phyloP scores from a whole-genome alignment of 2,113 vertebrate genomes.

The Sprattus sprattus region DNA sequence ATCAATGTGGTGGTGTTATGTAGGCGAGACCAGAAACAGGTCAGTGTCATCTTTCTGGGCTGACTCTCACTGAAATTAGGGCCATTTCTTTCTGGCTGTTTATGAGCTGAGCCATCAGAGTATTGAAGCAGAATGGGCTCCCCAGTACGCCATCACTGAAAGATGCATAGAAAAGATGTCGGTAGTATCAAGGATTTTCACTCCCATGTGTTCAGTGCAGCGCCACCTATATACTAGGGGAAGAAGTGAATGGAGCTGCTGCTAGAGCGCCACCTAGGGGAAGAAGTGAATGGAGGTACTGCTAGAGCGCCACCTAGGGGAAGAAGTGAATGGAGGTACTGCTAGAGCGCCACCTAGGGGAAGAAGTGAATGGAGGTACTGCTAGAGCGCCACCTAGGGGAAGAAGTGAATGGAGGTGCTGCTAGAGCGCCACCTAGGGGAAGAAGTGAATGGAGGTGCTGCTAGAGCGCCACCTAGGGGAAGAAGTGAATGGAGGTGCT shows the following conservation, averaged over 20 bases:
- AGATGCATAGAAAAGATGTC: neutral
- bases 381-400: too few relatives aligned
- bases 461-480: too few relatives aligned
- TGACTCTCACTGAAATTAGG: neutral
- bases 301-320: too few relatives aligned
- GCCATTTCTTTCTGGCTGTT: neutral
- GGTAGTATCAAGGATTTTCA: neutral
- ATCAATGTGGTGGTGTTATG: neutral
- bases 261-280: too few relatives aligned
- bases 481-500: neutral
- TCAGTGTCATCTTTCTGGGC: constrained; percentile 15
- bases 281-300: neutral
- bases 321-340: neutral
- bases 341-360: too few relatives aligned
- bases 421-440: too few relatives aligned
- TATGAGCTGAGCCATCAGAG: neutral
- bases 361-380: neutral
- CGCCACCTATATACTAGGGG: neutral
- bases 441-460: too few relatives aligned
- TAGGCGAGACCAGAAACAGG: neutral
- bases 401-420: too few relatives aligned
- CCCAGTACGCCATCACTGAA: neutral
- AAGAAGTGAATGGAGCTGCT: neutral
- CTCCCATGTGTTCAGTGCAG: neutral
- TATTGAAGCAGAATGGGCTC: neutral